These are phyloP conservation scores for Halictus quadricinctus DNA, from an alignment of 2,888 invertebrate species.

Conservation along the genomic window DNA sequence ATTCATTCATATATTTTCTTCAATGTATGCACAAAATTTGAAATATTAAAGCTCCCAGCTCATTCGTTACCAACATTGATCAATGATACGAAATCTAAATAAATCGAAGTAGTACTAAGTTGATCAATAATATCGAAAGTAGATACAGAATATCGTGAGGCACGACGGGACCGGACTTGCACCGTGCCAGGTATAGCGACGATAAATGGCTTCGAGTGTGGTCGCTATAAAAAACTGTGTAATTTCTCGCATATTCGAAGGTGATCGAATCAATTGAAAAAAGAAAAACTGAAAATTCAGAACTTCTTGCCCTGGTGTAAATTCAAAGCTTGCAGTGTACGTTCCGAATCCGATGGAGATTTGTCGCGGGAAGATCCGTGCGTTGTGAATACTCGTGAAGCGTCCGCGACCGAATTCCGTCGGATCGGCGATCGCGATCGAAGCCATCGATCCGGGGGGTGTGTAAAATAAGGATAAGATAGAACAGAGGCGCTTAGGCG, in stretches of 20 bases:
- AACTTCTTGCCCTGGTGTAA: not conserved
- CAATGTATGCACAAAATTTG: not conserved
- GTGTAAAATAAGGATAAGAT: constrained; percentile 51
- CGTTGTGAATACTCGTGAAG: constrained; percentile 21
- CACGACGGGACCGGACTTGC: constrained; percentile 32
- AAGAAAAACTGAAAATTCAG: not conserved
- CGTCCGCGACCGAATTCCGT: not conserved
- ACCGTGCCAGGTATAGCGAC: constrained; percentile 32
- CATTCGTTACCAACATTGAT: not conserved
- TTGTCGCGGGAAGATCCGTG: constrained; percentile 1
- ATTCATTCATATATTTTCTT: too few species aligned
- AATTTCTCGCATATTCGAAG: not conserved
- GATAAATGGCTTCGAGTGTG: constrained; percentile 38
- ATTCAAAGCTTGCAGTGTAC: not conserved
- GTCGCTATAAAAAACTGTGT: not conserved
- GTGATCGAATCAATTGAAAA: not conserved
- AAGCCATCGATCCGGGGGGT: constrained; percentile 30
- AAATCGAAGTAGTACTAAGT: not conserved
- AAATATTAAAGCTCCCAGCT: not conserved
- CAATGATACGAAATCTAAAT: not conserved
- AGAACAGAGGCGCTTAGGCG: constrained; percentile 54
- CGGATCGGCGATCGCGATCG: constrained; percentile 37
- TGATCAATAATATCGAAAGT: not conserved
- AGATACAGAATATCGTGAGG: not conserved
- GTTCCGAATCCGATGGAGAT: not conserved